A percentile compares a stretch with the other conserved stretches of the same genome.
Conservation (phyloP, 2,888 invertebrate species). For the Drosophila algonquin region DNA sequence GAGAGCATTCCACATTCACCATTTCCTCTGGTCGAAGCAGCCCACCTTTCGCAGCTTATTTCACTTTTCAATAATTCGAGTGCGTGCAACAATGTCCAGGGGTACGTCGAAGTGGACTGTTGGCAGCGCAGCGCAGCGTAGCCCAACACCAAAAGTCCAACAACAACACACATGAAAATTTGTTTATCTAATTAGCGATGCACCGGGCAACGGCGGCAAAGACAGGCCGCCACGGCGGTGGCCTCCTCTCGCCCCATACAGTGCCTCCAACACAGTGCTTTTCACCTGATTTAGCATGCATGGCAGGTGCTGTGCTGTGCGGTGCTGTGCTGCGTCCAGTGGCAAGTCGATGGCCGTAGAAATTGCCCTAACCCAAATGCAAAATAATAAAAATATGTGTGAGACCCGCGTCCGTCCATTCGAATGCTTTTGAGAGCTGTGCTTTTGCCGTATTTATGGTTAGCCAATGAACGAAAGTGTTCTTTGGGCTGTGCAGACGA, state of each 20-base stretch:
- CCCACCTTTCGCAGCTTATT: constrained; percentile 35
- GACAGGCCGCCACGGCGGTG: constrained; percentile 34
- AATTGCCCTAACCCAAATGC: constrained; percentile 72
- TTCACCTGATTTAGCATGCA: constrained; percentile 69
- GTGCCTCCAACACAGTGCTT: constrained; percentile 31
- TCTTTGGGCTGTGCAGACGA: constrained; percentile 44
- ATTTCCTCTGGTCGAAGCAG: background rate
- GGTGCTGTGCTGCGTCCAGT: constrained; percentile 17
- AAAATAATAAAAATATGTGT: constrained; percentile 42
- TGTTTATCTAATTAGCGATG: constrained; percentile 77
- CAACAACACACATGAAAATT: constrained; percentile 45
- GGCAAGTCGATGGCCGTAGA: constrained; percentile 48
- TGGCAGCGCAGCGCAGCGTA: constrained; percentile 17
- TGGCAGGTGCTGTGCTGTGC: constrained; percentile 48
- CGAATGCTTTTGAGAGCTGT: background rate
- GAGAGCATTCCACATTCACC: constrained; percentile 16
- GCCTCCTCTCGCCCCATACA: too few relatives aligned
- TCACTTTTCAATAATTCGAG: constrained; percentile 76
- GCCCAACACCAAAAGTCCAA: constrained; percentile 1
- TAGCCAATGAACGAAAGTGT: constrained; percentile 60
- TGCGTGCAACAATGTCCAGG: constrained; percentile 74
- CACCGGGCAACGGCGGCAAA: constrained; percentile 51
- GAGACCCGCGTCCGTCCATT: constrained; percentile 2
- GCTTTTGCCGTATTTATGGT: constrained; percentile 3
- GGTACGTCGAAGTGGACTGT: constrained; percentile 15